Percentiles rank a stretch among this genome's conserved stretches.
Evolutionary conservation across 2,797 vertebrate genomes (phyloP).

Genomic region (Arctocebus calabarensis): DNA sequence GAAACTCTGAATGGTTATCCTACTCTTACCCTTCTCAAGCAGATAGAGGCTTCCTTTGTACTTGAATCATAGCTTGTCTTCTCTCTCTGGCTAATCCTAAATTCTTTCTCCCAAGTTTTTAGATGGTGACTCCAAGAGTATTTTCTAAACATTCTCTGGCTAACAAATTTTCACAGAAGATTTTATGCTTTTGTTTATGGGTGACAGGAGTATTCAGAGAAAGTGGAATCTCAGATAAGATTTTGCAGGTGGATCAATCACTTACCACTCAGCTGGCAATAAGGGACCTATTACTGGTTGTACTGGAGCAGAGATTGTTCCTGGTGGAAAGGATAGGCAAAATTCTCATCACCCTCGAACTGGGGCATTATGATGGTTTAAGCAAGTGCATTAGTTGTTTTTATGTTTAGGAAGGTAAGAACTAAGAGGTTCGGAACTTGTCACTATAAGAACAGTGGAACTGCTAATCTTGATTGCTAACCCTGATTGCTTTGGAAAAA

Average conservation of each 20-base stretch:
- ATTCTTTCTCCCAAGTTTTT: not conserved
- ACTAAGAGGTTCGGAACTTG: not conserved
- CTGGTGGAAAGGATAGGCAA: not conserved
- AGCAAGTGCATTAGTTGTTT: not conserved
- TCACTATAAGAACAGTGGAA: not conserved
- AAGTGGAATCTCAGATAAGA: not conserved
- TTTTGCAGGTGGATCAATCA: not conserved
- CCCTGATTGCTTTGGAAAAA: not conserved
- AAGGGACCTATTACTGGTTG: not conserved
- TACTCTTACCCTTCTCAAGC: not conserved
- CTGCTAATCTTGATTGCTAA: not conserved
- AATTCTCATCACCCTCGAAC: not conserved
- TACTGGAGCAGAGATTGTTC: not conserved
- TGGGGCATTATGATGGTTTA: not conserved
- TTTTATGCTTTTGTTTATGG: not conserved
- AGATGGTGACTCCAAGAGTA: not conserved
- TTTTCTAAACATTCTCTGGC: not conserved
- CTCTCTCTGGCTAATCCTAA: not conserved
- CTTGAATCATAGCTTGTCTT: not conserved
- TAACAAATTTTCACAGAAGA: not conserved
- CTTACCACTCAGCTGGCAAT: not conserved
- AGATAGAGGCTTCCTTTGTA: not conserved
- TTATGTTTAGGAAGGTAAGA: not conserved
- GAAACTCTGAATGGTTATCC: not conserved
- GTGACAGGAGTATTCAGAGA: not conserved